phyloP scores from a whole-genome alignment of 1,140 invertebrate species.

The Carposina sasakii region DNA sequence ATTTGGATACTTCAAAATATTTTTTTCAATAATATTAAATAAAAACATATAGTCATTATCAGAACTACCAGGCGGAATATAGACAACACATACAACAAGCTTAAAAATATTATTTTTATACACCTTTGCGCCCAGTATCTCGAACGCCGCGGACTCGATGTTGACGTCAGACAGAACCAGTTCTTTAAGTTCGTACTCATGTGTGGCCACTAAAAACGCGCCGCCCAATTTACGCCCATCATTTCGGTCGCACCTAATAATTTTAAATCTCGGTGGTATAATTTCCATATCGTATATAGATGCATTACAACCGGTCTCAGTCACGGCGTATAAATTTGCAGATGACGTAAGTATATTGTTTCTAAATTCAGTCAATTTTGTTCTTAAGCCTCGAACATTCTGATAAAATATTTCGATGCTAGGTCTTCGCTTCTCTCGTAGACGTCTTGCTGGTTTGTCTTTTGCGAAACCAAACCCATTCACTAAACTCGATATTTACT shows the following conservation, averaged over 20 bases:
- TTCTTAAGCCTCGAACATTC: not conserved
- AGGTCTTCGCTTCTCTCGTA: no score
- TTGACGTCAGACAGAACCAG: not conserved
- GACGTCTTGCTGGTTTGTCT: no score
- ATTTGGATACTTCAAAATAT: not conserved
- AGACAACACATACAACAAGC: not conserved
- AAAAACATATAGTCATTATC: not conserved
- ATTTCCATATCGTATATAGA: not conserved
- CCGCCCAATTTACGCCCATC: not conserved
- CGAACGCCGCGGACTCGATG: not conserved
- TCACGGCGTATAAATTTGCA: not conserved
- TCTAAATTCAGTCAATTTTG: not conserved
- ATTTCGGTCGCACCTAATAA: not conserved
- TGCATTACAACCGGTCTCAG: not conserved
- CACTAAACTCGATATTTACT: conserved; percentile 1
- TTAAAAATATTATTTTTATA: not conserved
- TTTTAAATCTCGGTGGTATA: not conserved
- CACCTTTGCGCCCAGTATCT: not conserved
- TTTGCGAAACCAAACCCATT: no score
- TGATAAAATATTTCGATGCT: not conserved
- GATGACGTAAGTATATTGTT: not conserved
- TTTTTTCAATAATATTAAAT: not conserved
- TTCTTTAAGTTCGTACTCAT: not conserved
- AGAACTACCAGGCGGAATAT: not conserved
- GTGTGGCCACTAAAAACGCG: not conserved